phyloP scores from a whole-genome alignment of 1,140 invertebrate species.

The Mylabris phalerata region DNA sequence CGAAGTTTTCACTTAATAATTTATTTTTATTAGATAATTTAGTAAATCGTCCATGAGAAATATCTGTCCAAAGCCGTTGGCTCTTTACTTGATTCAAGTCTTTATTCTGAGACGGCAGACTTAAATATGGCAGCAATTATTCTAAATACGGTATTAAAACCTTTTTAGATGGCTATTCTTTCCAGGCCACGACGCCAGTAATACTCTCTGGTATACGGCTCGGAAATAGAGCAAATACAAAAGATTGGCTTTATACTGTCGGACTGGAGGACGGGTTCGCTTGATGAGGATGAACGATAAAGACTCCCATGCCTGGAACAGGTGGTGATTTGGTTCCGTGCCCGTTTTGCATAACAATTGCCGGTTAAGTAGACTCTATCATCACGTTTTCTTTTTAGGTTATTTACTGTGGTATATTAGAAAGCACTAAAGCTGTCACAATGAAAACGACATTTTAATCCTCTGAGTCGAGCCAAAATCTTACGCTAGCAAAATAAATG shows the following conservation, averaged over 20 bases:
- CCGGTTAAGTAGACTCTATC: slow-evolving; percentile 38
- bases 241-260: slow-evolving; percentile 41
- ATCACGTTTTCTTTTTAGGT: slow-evolving; percentile 39
- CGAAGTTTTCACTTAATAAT: no score
- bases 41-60: slow-evolving; percentile 33
- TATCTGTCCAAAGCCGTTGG: slow-evolving; percentile 19
- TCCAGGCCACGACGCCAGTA: slow-evolving; percentile 39
- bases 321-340: slow-evolving; percentile 38
- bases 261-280: slow-evolving; percentile 32
- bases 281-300: slow-evolving; percentile 43
- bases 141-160: slow-evolving; percentile 41
- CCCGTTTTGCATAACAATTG: slow-evolving; percentile 43
- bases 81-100: slow-evolving; percentile 22
- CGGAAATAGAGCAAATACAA: slow-evolving; percentile 41
- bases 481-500: slow-evolving; percentile 32
- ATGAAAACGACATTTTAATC: slow-evolving; percentile 39
- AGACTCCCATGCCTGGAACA: slow-evolving; percentile 29
- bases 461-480: slow-evolving; percentile 18
- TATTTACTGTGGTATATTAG: slow-evolving; percentile 41
- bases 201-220: slow-evolving; percentile 26
- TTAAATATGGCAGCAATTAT: slow-evolving; percentile 42
- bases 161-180: slow-evolving; percentile 42
- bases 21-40: slow-evolving; percentile 18
- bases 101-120: slow-evolving; percentile 34
- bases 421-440: slow-evolving; percentile 40